Evolutionary conservation across 2,113 vertebrate species (phyloP).

Genomic region (Oenanthe melanoleuca): DNA sequence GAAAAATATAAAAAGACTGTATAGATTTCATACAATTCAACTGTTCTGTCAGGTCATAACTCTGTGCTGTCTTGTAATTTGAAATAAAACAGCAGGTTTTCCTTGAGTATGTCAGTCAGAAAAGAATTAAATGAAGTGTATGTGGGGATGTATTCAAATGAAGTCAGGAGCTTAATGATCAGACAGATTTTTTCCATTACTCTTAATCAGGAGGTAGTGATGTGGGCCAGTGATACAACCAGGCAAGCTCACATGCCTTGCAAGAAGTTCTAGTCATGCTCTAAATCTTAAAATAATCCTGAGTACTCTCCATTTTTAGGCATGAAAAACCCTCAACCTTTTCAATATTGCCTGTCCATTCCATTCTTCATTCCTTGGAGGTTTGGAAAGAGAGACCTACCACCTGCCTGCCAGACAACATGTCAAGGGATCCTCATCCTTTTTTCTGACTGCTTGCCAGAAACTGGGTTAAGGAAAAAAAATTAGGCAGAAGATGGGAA

Average conservation of each 20-base stretch:
- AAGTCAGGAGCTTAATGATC: not conserved
- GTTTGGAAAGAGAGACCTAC: not conserved
- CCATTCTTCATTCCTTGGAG: not conserved
- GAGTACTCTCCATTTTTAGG: slow-evolving; percentile 14
- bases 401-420: not conserved
- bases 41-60: not conserved
- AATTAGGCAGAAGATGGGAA: not conserved
- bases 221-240: not conserved
- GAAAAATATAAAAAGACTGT: not conserved
- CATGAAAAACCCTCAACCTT: not conserved
- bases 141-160: not conserved
- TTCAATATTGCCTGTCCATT: not conserved
- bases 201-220: slow-evolving; percentile 24
- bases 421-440: not conserved
- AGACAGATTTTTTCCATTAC: not conserved
- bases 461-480: not conserved
- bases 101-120: not conserved
- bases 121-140: not conserved
- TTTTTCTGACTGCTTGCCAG: not conserved
- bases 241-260: not conserved
- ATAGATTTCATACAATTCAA: not conserved
- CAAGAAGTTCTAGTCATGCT: slow-evolving; percentile 29
- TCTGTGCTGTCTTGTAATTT: not conserved
- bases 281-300: slow-evolving; percentile 19
- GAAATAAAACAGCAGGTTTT: not conserved